These are phyloP conservation scores for Aphaenogaster rudis DNA, from an alignment of 1,140 invertebrate species.

Conservation along the genomic window DNA sequence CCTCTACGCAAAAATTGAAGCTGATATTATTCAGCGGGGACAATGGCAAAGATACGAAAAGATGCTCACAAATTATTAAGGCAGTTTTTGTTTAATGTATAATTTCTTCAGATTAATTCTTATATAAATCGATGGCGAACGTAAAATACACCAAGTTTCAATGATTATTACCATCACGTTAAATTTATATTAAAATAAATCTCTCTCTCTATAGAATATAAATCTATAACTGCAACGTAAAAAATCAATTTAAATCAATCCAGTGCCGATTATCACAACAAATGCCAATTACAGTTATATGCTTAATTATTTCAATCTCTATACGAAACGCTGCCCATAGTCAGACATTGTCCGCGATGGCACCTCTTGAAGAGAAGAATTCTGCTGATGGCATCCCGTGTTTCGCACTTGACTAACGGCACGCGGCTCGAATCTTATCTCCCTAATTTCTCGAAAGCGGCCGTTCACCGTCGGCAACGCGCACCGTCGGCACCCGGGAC, in stretches of 20 bases:
- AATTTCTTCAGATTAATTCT: not conserved
- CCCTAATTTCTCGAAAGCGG: constrained; percentile 80
- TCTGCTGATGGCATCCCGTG: constrained; percentile 11
- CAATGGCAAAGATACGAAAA: constrained; percentile 30
- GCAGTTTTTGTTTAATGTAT: not conserved
- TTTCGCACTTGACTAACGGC: constrained; percentile 51
- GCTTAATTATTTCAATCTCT: not conserved
- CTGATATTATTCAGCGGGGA: not conserved
- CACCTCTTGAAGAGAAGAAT: not conserved
- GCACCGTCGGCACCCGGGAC: constrained; percentile 34
- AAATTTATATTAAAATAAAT: not conserved
- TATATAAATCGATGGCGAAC: not conserved
- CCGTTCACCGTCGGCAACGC: constrained; percentile 37
- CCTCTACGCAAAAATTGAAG: not conserved
- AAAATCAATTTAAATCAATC: not conserved
- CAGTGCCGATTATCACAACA: not conserved
- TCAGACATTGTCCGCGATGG: not conserved
- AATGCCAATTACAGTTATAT: not conserved
- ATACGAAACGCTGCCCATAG: not conserved
- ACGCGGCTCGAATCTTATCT: constrained; percentile 75
- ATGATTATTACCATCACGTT: not conserved
- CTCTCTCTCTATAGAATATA: too few relatives aligned
- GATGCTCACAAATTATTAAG: not conserved
- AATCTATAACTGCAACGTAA: not conserved
- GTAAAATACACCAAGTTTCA: not conserved